Percentiles rank a stretch among this genome's conserved stretches.
These are phyloP conservation scores for Pangasianodon hypophthalmus DNA, from an alignment of 2,113 vertebrate genomes.

Conservation along the genomic window DNA sequence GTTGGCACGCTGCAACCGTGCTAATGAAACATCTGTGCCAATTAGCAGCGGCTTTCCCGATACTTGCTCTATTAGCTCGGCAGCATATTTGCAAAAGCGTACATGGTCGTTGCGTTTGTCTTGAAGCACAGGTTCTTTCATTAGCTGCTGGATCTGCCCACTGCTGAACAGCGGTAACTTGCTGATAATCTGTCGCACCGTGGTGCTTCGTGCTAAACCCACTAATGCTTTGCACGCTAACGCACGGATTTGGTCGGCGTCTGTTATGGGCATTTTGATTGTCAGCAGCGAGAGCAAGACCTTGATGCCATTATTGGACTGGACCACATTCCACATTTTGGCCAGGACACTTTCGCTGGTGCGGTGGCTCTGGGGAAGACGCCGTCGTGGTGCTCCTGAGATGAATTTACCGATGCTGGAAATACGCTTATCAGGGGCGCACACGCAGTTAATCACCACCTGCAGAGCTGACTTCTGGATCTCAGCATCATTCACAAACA, in stretches of 20 bases:
- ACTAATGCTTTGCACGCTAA: constrained; percentile 94
- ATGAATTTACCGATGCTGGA: constrained; percentile 97
- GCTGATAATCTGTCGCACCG: constrained; percentile 96
- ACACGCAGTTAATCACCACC: constrained; percentile 97
- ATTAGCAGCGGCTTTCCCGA: constrained; percentile 94
- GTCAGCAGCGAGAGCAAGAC: constrained; percentile 92
- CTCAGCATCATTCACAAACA: constrained; percentile 97
- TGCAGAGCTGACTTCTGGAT: constrained; percentile 99
- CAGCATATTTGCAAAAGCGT: constrained; percentile 95
- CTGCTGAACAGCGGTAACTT: constrained; percentile 97
- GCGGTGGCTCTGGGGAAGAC: constrained; percentile 85
- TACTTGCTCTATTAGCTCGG: constrained; percentile 93
- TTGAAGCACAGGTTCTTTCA: constrained; percentile 97
- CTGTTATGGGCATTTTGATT: constrained; percentile 97
- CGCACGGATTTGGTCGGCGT: constrained; percentile 95
- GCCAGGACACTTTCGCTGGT: constrained; percentile 88
- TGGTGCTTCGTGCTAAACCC: constrained; percentile 88
- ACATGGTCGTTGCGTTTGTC: constrained; percentile 98
- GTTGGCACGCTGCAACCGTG: constrained; percentile 91
- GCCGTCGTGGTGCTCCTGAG: constrained; percentile 89
- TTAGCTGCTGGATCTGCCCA: constrained; percentile 97
- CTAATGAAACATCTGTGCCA: constrained; percentile 93
- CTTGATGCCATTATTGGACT: constrained; percentile 98
- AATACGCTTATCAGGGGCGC: constrained; percentile 92
- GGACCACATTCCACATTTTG: constrained; percentile 99